Conservation (phyloP, 2,888 invertebrate species). For the Pogonocherus hispidulus region DNA sequence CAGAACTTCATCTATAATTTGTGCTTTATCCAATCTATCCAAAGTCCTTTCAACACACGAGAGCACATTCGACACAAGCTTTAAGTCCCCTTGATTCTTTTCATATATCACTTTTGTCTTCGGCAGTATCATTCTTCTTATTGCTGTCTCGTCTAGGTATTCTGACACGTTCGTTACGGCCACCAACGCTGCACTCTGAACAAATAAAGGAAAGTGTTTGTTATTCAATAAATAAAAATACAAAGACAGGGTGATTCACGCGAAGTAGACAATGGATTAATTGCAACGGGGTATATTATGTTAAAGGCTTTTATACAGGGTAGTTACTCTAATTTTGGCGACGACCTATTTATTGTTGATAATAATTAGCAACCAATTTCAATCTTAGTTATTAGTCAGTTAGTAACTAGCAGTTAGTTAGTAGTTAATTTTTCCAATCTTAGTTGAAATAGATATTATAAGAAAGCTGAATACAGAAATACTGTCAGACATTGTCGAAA, state of each 20-base stretch:
- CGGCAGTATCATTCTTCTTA: constrained; percentile 84
- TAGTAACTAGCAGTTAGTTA: too few relatives aligned
- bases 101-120: constrained; percentile 87
- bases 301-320: too few relatives aligned
- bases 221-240: not conserved
- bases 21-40: constrained; percentile 86
- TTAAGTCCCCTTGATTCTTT: constrained; percentile 83
- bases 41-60: constrained; percentile 86
- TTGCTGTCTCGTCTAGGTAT: constrained; percentile 85
- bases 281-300: too few relatives aligned
- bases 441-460: too few relatives aligned
- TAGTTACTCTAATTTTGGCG: too few relatives aligned
- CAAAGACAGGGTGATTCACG: not conserved
- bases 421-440: too few relatives aligned
- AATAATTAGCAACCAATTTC: too few relatives aligned
- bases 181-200: constrained; percentile 88
- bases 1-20: constrained; percentile 91
- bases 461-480: too few relatives aligned
- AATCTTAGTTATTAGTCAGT: too few relatives aligned
- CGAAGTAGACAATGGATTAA: too few relatives aligned
- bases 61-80: constrained; percentile 84
- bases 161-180: constrained; percentile 89
- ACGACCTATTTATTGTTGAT: too few relatives aligned
- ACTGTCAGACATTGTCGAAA: too few relatives aligned
- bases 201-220: not conserved